These are phyloP conservation scores for Dascyllus trimaculatus DNA, from an alignment of 2,113 vertebrate species.

Conservation along the genomic window DNA sequence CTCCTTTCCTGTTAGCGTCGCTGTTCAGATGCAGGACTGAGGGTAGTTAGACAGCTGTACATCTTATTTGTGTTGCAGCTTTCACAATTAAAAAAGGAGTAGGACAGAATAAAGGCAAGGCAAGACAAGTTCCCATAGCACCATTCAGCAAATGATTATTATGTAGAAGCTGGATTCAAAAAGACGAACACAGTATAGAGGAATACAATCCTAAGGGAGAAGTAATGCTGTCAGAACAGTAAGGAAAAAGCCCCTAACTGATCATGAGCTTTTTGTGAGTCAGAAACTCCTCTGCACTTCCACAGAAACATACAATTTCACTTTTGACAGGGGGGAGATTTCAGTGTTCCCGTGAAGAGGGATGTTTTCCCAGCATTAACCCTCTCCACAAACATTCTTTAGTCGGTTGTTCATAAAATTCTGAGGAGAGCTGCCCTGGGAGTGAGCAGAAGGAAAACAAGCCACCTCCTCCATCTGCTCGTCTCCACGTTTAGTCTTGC, in stretches of 20 bases:
- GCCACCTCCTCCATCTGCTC: conserved; percentile 39
- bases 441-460: conserved; percentile 6
- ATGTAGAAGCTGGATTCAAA: too few relatives aligned
- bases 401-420: neutral
- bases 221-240: too few relatives aligned
- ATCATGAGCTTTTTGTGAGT: neutral
- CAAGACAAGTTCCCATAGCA: too few relatives aligned
- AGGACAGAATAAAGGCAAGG: neutral
- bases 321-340: neutral
- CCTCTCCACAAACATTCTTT: neutral
- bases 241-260: neutral
- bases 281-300: conserved; percentile 29
- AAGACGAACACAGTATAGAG: too few relatives aligned
- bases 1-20: neutral
- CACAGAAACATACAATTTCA: conserved; percentile 13
- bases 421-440: neutral
- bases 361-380: neutral
- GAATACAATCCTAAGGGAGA: too few relatives aligned
- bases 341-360: neutral
- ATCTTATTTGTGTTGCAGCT: too few relatives aligned
- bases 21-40: neutral
- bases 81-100: too few relatives aligned
- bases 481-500: conserved; percentile 20
- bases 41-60: too few relatives aligned
- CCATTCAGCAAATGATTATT: too few relatives aligned